Conservation (phyloP, 23 tunicate species). For the Corella eumyota region DNA sequence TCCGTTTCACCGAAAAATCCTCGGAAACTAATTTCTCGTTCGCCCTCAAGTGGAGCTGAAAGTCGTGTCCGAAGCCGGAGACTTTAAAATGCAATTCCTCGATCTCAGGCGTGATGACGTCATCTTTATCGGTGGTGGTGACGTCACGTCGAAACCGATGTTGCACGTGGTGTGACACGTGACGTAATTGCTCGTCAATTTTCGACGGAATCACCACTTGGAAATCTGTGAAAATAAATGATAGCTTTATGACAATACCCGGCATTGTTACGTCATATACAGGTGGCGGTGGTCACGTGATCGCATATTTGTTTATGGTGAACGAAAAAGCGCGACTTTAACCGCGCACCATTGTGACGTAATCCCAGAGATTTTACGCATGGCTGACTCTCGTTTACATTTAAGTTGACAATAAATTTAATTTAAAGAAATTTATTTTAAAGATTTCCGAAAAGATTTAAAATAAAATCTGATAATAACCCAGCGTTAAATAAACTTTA, state of each 20-base stretch:
- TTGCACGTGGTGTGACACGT: slow-evolving; percentile 34
- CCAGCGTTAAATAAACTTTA: no score
- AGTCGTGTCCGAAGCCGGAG: slow-evolving; percentile 25
- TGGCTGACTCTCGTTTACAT: no score
- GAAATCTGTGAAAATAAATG: slow-evolving; percentile 18
- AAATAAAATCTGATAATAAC: no score
- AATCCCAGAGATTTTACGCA: no score
- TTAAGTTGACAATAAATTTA: no score
- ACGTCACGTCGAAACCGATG: slow-evolving; percentile 23
- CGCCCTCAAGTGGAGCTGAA: slow-evolving; percentile 28
- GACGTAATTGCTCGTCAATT: slow-evolving; percentile 10
- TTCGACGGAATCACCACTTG: slow-evolving; percentile 33
- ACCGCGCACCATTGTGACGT: neutral
- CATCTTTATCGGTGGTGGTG: slow-evolving; percentile 18
- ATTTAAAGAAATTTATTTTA: no score
- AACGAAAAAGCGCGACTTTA: neutral
- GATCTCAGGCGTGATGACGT: slow-evolving; percentile 13
- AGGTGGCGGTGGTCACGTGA: neutral
- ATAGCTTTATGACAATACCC: no score
- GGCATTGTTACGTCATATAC: neutral
- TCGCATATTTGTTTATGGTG: neutral
- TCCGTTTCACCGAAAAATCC: slow-evolving; percentile 31
- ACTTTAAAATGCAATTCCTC: slow-evolving; percentile 21
- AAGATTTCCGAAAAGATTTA: no score
- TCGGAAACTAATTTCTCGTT: slow-evolving; percentile 35